These are phyloP conservation scores for Cossypha polioptera DNA, from an alignment of 2,797 vertebrate genomes.

Conservation along the genomic window DNA sequence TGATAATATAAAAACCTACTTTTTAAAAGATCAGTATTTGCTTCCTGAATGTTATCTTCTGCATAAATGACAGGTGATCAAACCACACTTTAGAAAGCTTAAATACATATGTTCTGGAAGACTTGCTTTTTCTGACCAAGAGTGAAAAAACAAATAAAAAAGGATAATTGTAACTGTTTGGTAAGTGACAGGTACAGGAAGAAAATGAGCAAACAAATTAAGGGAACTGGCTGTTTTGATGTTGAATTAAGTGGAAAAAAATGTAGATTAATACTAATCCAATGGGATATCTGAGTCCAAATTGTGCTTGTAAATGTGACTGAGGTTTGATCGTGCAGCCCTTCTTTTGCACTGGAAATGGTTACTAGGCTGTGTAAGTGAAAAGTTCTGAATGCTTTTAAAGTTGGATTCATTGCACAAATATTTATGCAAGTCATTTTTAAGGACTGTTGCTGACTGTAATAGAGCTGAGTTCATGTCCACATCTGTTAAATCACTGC, in stretches of 20 bases:
- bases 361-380: background rate
- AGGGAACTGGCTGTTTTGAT: background rate
- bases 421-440: conserved; percentile 30
- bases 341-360: background rate
- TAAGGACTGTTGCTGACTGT: background rate
- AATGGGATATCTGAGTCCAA: background rate
- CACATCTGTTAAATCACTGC: background rate
- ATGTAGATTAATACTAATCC: background rate
- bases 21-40: background rate
- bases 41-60: background rate
- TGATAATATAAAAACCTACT: background rate
- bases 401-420: conserved; percentile 24
- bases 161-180: background rate
- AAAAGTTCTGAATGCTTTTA: background rate
- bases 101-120: background rate
- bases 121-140: background rate
- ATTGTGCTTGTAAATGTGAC: background rate
- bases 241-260: background rate
- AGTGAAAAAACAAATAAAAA: background rate
- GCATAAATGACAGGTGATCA: background rate
- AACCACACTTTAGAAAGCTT: background rate
- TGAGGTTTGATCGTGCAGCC: background rate
- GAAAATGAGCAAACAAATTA: background rate
- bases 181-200: background rate
- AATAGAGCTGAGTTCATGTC: background rate